Evolutionary conservation across 2,888 invertebrate species (phyloP), one percentile per base, ranked within the genome.

Genomic region (Cosmorhoe ocellata): DNA sequence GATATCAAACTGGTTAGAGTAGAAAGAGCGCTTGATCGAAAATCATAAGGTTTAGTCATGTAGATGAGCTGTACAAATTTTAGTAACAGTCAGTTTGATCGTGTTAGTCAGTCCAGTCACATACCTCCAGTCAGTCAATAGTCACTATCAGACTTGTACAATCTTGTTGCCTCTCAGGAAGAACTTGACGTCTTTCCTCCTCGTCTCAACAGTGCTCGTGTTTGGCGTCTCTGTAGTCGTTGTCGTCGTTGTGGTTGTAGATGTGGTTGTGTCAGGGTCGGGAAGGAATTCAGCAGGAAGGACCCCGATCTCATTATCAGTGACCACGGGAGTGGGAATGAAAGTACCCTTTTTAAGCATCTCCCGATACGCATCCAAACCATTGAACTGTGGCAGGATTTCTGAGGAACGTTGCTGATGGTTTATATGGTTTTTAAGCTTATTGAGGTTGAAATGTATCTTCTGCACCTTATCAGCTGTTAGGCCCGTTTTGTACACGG

Each of bases 111-210:
- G 58, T 56, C 59, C 31, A 7, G 24, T 36, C 54, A 62, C 58
- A 39, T 59, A 61, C 58, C 59, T 58, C 53, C 52, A 48, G 67
- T 72, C 69, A 71, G 70, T 74, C 70, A 69, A 63, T 63, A 61
- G 66, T 69, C 73, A 79, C 71, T 70, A 72, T 89, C 87, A 87
- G 73, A 86, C 84, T 81, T 83, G 77, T 65, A 90, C 76, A 62
- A 90, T 90, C 79, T 71, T 87, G 84, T 90, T 90, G 61, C 90
- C 90, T 55, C 88, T 83, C 11, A 91, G 81, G 67, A 82, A 79
- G 70, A 77, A 90, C 70, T 83, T 87, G 61, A 81, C 69, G 62
- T 88, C 89, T 74, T 84, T 87, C 72, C 85, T 81, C 66, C 72
- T 78, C 51, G 69, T 79, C 58, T 78, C 77, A 55, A 60, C 69